Evolutionary conservation across 1,140 invertebrate species (phyloP).

Genomic region (Cryptotermes secundus): DNA sequence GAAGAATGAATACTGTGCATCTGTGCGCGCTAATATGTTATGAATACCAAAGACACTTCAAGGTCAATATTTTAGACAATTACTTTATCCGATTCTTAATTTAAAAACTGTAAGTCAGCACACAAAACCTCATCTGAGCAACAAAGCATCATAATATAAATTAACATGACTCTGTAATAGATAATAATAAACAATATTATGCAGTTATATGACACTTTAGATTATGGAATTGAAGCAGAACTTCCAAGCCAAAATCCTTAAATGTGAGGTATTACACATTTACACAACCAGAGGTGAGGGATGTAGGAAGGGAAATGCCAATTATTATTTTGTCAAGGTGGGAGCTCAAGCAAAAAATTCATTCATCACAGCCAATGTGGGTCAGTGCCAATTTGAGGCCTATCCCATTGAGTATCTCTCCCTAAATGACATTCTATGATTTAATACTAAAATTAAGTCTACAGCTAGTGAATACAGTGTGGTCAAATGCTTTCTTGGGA

Average conservation of each 20-base stretch:
- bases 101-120: not conserved
- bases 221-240: not conserved
- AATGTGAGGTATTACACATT: not conserved
- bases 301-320: not conserved
- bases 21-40: not conserved
- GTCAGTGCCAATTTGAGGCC: not conserved
- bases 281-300: not conserved
- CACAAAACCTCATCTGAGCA: not conserved
- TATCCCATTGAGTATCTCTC: conserved; percentile 15
- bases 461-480: conserved; percentile 13
- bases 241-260: not conserved
- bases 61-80: conserved; percentile 2
- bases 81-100: not conserved
- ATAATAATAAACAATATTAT: conserved; percentile 2
- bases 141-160: conserved; percentile 10
- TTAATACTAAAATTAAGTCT: conserved; percentile 19
- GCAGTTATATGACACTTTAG: not conserved
- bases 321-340: not conserved
- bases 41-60: not conserved
- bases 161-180: not conserved
- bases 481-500: conserved; percentile 18
- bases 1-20: not conserved
- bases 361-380: conserved; percentile 15
- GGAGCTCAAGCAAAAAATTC: conserved; percentile 4
- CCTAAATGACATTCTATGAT: not conserved